phyloP scores from a whole-genome alignment of 2,797 vertebrate genomes.

The Sciurus carolinensis region DNA sequence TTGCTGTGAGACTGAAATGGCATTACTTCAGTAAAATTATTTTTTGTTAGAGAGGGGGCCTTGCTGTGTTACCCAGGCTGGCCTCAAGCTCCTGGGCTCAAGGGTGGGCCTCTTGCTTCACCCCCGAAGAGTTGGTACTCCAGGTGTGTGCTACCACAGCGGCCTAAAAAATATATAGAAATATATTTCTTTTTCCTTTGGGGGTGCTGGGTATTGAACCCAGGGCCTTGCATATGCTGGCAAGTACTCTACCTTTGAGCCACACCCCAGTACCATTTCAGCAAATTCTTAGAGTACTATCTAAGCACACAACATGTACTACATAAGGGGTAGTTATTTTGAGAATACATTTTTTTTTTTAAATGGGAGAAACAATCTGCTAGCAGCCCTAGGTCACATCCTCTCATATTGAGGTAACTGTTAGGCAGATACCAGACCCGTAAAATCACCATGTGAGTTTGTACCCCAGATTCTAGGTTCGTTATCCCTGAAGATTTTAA shows the following conservation, averaged over 20 bases:
- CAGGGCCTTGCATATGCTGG: not conserved
- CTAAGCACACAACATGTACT: not conserved
- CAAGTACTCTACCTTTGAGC: not conserved
- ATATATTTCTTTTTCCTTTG: too few species aligned
- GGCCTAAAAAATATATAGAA: not conserved
- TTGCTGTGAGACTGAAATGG: not conserved
- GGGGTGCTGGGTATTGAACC: not conserved
- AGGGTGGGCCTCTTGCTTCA: not conserved
- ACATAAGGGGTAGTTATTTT: not conserved
- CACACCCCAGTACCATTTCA: not conserved
- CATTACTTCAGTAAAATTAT: not conserved
- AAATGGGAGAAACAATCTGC: not conserved
- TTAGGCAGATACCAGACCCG: not conserved
- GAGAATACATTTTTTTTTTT: not conserved
- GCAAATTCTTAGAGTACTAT: not conserved
- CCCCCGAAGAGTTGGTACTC: too few species aligned
- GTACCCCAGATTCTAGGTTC: not conserved
- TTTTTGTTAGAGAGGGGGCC: not conserved
- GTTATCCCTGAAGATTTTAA: not conserved
- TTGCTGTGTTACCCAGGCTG: not conserved
- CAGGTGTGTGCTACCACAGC: not conserved
- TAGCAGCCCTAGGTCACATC: not conserved
- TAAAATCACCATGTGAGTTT: not conserved
- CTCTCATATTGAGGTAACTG: too few species aligned
- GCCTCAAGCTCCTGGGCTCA: not conserved